A percentile compares a stretch with the other conserved stretches of the same genome.
Evolutionary conservation across 2,888 invertebrate species (phyloP).

Genomic region (Meloe dianella): DNA sequence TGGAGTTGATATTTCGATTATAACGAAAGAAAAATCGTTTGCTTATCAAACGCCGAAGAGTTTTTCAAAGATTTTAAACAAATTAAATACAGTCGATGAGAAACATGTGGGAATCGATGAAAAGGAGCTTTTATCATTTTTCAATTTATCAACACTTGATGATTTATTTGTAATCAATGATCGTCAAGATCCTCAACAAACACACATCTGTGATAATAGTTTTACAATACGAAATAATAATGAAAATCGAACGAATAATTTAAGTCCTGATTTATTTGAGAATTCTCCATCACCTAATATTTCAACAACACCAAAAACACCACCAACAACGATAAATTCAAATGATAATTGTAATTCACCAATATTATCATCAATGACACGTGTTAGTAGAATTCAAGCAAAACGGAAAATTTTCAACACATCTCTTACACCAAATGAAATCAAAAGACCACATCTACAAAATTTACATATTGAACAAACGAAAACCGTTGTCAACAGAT

Average conservation of each 20-base stretch:
- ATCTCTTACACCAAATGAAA: not conserved
- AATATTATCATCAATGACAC: not conserved
- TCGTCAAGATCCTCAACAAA: no score
- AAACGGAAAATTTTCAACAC: not conserved
- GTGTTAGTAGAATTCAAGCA: not conserved
- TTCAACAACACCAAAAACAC: not conserved
- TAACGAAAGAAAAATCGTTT: constrained; percentile 37
- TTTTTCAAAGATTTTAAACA: constrained; percentile 37
- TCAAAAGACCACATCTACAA: not conserved
- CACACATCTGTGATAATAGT: constrained; percentile 38
- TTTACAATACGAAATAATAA: no score
- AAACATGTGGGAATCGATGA: not conserved
- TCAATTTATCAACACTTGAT: constrained; percentile 39
- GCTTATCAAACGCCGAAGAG: constrained; percentile 44
- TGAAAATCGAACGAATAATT: not conserved
- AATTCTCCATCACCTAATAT: not conserved
- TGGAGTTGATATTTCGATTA: constrained; percentile 27
- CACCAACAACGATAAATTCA: not conserved
- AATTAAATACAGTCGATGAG: constrained; percentile 24
- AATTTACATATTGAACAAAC: not conserved
- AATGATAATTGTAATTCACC: not conserved
- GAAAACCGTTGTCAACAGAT: not conserved
- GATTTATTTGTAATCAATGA: constrained; percentile 35
- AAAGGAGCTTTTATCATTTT: constrained; percentile 37
- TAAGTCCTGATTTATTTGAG: constrained; percentile 14